Base-by-base conservation (phyloP, 2,888 invertebrate genomes). In the Tipula helvola region DNA sequence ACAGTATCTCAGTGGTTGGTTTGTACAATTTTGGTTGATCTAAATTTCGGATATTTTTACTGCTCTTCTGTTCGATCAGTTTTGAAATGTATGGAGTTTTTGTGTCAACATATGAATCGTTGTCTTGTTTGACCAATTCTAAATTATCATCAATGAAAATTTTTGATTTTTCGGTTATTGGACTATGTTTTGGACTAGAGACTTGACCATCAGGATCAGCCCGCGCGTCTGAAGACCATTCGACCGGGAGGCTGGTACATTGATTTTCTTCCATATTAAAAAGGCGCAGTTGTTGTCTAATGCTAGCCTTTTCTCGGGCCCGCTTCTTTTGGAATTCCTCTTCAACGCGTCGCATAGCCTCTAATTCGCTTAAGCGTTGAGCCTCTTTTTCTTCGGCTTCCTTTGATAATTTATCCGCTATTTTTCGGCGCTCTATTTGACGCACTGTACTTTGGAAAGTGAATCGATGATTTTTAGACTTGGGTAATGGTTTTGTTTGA, bases 311-410 rank as follows among this genome's bases (percentile, higher is more conserved):
- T 91, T 96, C 95, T 88, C 94, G 91, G 52, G 96, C 96, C 83
- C 97, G 93, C 91, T 97, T 97, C 88, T 94, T 93, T 90, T 97
- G 96, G 91, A 97, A 97, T 90, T 97, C 97, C 90, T 97, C 96
- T 90, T 97, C 96, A 3, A 97, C 97, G 90, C 95, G 93, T 89
- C 95, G 94, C 95, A 97, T 96, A 88, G 95, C 96, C 91, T 96
- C 96, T 89, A 96, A 92, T 90, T 97, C 96, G 87, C 94, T 94
- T 87, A 94, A 92, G 86, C 96, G 92, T 91, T 96, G 95, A 87
- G 94, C 94, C 90, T 96, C 96, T 91, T 95, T 95, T 87, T 94
- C 93, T 89, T 96, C 96, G 0, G 95, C 96, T 90, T 96, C 96
- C 88, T 93, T 94, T 18, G 95, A 95, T 87, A 96, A 92, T 90